These are phyloP conservation scores for Sialis fuliginosa DNA, from an alignment of 2,888 invertebrate species.

Conservation along the genomic window DNA sequence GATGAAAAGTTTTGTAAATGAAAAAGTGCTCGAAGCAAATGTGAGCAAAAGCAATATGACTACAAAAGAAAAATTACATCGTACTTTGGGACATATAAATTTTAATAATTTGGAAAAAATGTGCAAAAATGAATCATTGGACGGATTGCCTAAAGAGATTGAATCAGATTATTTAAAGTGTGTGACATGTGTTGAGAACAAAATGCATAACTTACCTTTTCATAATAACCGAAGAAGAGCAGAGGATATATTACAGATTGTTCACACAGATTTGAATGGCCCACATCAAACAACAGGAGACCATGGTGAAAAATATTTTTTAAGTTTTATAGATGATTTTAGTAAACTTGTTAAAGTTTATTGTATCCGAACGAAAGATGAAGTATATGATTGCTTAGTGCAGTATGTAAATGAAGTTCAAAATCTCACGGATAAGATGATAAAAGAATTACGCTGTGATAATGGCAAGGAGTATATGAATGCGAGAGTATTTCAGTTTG, in stretches of 20 bases:
- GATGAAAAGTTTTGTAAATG: too few species aligned
- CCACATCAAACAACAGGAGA: slow-evolving; percentile 4
- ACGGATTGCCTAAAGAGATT: slow-evolving; percentile 10
- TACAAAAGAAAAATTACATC: too few species aligned
- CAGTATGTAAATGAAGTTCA: slow-evolving; percentile 1
- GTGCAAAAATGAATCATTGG: slow-evolving; percentile 8
- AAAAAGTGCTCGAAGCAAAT: slow-evolving; percentile 9
- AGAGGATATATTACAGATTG: too few species aligned
- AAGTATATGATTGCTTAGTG: slow-evolving; percentile 1
- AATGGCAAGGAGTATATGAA: too few species aligned
- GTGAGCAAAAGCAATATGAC: too few species aligned
- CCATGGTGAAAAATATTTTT: slow-evolving; percentile 6
- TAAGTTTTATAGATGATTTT: slow-evolving; percentile 4
- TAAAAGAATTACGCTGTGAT: too few species aligned
- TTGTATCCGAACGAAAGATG: slow-evolving; percentile 1
- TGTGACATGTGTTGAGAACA: slow-evolving; percentile 12
- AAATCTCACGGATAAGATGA: too few species aligned
- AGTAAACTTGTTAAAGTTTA: slow-evolving; percentile 2
- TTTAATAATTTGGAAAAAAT: too few species aligned
- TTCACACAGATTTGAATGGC: too few species aligned
- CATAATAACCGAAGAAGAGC: slow-evolving; percentile 13
- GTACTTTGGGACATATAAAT: too few species aligned
- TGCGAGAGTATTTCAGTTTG: too few species aligned
- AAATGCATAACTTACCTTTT: slow-evolving; percentile 14
- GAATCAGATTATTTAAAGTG: slow-evolving; percentile 11